phyloP scores from a whole-genome alignment of 2,888 invertebrate species.

The Cerastis rubricosa region DNA sequence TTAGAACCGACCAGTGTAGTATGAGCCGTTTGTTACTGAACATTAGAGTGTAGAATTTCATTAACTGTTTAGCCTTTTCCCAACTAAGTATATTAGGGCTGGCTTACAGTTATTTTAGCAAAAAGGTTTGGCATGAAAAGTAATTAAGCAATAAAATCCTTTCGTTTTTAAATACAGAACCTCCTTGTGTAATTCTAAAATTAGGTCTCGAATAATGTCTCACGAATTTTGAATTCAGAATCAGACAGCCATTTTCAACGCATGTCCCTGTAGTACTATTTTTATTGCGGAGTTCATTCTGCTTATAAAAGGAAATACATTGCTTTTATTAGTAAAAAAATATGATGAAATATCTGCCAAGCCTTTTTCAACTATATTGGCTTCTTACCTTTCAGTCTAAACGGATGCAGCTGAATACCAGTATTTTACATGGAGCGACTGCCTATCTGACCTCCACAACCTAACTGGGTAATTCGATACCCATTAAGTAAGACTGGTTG shows the following conservation, averaged over 20 bases:
- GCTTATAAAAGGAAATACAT: neutral
- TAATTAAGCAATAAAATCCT: neutral
- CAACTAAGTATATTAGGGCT: neutral
- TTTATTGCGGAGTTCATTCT: neutral
- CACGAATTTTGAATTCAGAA: neutral
- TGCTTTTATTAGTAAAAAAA: neutral
- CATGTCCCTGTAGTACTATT: neutral
- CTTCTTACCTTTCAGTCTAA: neutral
- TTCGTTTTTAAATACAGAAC: neutral
- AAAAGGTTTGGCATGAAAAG: neutral
- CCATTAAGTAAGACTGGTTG: neutral
- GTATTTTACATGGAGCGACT: neutral
- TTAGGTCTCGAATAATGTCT: neutral
- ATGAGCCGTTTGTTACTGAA: constrained; percentile 29
- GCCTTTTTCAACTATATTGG: neutral
- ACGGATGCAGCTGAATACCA: neutral
- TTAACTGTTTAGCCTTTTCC: neutral
- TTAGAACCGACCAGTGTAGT: constrained; percentile 11
- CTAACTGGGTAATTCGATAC: neutral
- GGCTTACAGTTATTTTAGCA: neutral
- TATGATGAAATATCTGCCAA: neutral
- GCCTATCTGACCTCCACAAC: neutral
- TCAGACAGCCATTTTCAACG: neutral
- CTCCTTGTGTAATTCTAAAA: neutral
- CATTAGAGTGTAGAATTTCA: constrained; percentile 20